A percentile compares a stretch with the other conserved stretches of the same genome.
These are phyloP conservation scores for Cervus canadensis DNA, from an alignment of 2,113 vertebrate species.

Conservation along the genomic window DNA sequence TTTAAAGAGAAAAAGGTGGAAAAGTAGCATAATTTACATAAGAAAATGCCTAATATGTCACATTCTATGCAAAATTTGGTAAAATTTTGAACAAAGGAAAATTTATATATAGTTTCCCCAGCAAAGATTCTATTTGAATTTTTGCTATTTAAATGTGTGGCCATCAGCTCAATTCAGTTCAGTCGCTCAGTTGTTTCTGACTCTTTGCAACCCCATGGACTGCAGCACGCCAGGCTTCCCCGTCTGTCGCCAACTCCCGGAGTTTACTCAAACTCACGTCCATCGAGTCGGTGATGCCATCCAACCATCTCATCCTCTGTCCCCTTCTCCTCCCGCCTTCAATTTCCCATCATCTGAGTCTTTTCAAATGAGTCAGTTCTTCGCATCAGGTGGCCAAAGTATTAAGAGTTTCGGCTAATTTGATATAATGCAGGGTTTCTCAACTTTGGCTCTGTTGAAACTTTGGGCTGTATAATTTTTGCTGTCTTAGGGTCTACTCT, in stretches of 20 bases:
- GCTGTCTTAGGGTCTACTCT: conserved; percentile 5
- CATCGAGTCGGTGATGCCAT: background rate
- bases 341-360: background rate
- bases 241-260: background rate
- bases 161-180: background rate
- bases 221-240: background rate
- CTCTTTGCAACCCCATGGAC: background rate
- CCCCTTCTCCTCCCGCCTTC: background rate
- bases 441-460: background rate
- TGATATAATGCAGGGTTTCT: background rate
- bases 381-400: background rate
- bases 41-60: background rate
- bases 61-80: background rate
- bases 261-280: background rate
- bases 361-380: background rate
- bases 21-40: background rate
- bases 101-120: background rate
- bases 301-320: background rate
- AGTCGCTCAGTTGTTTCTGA: background rate
- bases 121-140: background rate
- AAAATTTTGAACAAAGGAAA: background rate
- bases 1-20: background rate
- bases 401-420: background rate
- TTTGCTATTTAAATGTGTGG: background rate
- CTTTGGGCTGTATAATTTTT: background rate